Evolutionary conservation across 2,888 invertebrate species (phyloP), one percentile per base, ranked within the genome.

Genomic region (Orthosia cruda): DNA sequence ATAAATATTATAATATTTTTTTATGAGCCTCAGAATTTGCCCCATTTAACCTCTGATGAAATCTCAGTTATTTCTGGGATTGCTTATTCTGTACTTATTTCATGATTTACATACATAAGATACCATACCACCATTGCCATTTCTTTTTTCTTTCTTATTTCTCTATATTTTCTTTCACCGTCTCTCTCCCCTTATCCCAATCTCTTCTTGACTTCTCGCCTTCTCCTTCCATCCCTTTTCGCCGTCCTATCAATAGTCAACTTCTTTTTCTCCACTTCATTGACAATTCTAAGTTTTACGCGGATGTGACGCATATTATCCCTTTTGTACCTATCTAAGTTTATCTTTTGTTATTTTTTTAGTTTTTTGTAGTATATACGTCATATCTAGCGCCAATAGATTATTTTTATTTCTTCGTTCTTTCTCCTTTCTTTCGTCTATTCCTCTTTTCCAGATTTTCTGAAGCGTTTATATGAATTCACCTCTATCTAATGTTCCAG

Each of bases 401-500:
- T 40, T 32, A 5, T 5, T 32, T 32, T 40, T 40, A 40, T 40
- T 40, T 40, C 9, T 40, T 40, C 0, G 2, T 32, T 32, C 32
- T 32, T 32, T 32, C 32, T 32, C 32, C 40, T 40, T 40, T 40
- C 40, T 40, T 40, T 40, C 40, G 9, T 40, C 40, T 40, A 40
- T 40, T 40, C 40, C 9, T 40, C 40, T 40, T 40, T 40, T 18
- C 5, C 5, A 23, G 0, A 13, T 23, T 55, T 55, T 55, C 3
- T 57, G 26, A 4, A 16, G 11, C 55, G 23, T 15, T 7, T 16
- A 26, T 55, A 4, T 23, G 5, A 32, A 32, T 15, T 9, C 2
- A 16, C 11, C 23, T 15, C 2, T 57, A 4, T 23, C 11, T 12
- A 26, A 26, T 40, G 40, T 58, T 26, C 12, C 12, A 82, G 81